phyloP scores from a whole-genome alignment of 1,140 invertebrate genomes.

The Pseudomyrmex sp. region DNA sequence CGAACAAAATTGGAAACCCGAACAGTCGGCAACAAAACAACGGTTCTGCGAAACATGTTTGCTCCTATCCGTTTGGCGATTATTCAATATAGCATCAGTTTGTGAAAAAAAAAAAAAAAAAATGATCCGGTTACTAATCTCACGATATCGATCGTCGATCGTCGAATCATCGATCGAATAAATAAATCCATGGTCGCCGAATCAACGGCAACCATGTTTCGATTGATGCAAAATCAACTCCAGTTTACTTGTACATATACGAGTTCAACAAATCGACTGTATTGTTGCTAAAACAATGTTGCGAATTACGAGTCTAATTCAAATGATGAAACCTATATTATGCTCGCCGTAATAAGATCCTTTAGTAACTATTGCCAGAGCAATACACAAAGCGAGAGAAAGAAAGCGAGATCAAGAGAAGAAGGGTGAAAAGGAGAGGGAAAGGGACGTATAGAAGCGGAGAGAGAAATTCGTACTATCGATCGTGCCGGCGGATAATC shows the following conservation, averaged over 20 bases:
- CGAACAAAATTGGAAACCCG: slow-evolving; percentile 33
- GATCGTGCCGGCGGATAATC: slow-evolving; percentile 50
- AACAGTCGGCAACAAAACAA: slow-evolving; percentile 30
- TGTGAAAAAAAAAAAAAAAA: too few species aligned
- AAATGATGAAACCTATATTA: slow-evolving; percentile 28
- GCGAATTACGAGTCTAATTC: slow-evolving; percentile 40
- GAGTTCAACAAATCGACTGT: slow-evolving; percentile 38
- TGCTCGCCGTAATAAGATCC: slow-evolving; percentile 29
- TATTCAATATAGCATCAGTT: slow-evolving; percentile 46
- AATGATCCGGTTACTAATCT: slow-evolving; percentile 51
- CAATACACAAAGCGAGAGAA: neutral
- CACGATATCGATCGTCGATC: slow-evolving; percentile 24
- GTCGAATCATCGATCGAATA: slow-evolving; percentile 45
- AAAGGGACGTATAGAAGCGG: too few species aligned
- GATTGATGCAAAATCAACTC: slow-evolving; percentile 40
- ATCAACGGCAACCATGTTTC: neutral
- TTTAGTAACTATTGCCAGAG: slow-evolving; percentile 26
- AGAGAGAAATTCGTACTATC: slow-evolving; percentile 20
- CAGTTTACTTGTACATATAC: slow-evolving; percentile 7
- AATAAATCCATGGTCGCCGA: slow-evolving; percentile 16
- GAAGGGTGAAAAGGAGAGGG: neutral
- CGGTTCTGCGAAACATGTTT: slow-evolving; percentile 9
- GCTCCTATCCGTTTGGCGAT: slow-evolving; percentile 32
- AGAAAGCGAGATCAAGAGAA: neutral
- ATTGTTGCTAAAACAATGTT: slow-evolving; percentile 47